These are phyloP conservation scores for Sclerurus mexicanus DNA, from an alignment of 2,113 vertebrate species.

Conservation along the genomic window DNA sequence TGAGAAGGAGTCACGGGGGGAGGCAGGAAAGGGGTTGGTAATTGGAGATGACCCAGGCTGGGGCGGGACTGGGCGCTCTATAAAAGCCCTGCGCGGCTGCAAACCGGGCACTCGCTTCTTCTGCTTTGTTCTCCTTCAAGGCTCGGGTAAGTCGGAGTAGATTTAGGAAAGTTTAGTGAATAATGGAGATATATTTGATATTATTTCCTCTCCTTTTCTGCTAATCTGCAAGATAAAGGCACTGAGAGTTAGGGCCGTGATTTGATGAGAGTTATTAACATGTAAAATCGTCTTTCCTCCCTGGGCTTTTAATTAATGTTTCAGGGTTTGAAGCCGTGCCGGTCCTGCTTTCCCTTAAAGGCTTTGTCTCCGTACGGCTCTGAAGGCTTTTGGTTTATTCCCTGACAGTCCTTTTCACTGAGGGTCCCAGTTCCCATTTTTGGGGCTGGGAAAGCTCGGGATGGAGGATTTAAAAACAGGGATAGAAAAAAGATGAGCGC, in stretches of 20 bases:
- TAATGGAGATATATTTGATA: background rate
- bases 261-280: background rate
- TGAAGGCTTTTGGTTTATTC: background rate
- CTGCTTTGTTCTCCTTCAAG: background rate
- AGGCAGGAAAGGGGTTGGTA: background rate
- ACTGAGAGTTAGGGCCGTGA: background rate
- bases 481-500: background rate
- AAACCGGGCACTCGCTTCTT: background rate
- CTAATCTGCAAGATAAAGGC: background rate
- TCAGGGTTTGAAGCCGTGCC: background rate
- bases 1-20: background rate
- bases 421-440: accelerated
- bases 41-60: background rate
- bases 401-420: background rate
- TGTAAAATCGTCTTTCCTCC: background rate
- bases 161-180: background rate
- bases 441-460: background rate
- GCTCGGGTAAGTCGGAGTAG: background rate
- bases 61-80: background rate
- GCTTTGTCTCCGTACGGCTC: accelerated
- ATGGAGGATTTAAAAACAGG: background rate
- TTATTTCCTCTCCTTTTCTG: accelerated
- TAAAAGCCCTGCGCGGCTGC: background rate
- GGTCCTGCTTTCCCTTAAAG: background rate
- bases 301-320: background rate